Evolutionary conservation across 1,140 invertebrate genomes (phyloP).

Genomic region (Drosophila littoralis): DNA sequence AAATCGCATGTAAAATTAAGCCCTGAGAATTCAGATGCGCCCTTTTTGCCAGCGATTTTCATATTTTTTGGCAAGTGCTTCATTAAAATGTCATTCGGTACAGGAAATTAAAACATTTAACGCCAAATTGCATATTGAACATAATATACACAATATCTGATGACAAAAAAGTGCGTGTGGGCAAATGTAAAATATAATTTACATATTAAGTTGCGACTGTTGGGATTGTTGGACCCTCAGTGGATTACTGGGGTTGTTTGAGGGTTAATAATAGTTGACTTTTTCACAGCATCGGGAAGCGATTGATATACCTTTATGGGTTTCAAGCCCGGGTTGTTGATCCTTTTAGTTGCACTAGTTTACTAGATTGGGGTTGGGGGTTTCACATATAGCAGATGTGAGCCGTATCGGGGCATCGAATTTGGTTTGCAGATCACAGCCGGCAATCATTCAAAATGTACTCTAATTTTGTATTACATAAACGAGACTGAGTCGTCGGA

Average conservation of each 20-base stretch:
- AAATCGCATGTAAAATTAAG: conserved; percentile 81
- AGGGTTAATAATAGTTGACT: not conserved
- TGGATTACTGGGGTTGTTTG: not conserved
- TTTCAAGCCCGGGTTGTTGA: conserved; percentile 1
- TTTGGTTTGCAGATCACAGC: conserved; percentile 72
- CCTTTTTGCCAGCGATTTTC: conserved; percentile 40
- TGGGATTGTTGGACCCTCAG: conserved; percentile 1
- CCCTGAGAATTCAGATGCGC: conserved; percentile 36
- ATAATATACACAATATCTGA: conserved; percentile 53
- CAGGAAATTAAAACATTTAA: conserved; percentile 83
- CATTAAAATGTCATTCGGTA: conserved; percentile 82
- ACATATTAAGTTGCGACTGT: not conserved
- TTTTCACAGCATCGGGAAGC: not conserved
- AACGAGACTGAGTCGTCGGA: conserved; percentile 36
- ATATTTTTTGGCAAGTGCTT: conserved; percentile 74
- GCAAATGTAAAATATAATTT: conserved; percentile 31
- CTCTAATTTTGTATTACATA: conserved; percentile 81
- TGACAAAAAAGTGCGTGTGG: conserved; percentile 60
- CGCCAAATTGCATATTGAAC: conserved; percentile 51
- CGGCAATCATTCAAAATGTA: conserved; percentile 77
- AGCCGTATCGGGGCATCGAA: conserved; percentile 44
- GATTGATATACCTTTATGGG: not conserved
- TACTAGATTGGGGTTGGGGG: conserved; percentile 20
- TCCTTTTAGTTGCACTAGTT: conserved; percentile 58
- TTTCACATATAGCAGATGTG: conserved; percentile 13